phyloP scores from a whole-genome alignment of 2,797 vertebrate species.

The Leptoclinus maculatus region DNA sequence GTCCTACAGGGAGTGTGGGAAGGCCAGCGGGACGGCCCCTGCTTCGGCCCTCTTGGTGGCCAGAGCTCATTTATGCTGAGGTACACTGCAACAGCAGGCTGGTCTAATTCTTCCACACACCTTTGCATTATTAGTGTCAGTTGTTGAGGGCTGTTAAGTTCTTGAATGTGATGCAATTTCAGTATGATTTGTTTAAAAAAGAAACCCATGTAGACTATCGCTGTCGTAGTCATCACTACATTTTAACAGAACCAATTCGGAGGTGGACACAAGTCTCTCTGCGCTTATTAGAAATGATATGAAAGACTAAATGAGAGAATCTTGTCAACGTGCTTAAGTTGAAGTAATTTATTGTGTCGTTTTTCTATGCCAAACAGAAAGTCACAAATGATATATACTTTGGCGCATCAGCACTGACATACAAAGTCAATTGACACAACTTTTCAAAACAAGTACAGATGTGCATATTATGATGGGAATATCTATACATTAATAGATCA shows the following conservation, averaged over 20 bases:
- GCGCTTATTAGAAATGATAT: background rate
- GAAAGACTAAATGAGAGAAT: background rate
- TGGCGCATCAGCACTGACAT: background rate
- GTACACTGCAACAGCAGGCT: constrained; percentile 67
- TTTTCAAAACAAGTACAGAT: background rate
- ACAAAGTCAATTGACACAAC: constrained; percentile 6
- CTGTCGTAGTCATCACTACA: background rate
- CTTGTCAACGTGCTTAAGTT: background rate
- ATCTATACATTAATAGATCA: background rate
- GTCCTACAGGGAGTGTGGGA: constrained; percentile 84
- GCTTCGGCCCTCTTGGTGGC: constrained; percentile 71
- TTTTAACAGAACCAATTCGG: background rate
- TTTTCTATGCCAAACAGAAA: background rate
- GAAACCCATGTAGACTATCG: background rate
- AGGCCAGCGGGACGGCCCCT: constrained; percentile 76
- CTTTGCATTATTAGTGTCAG: constrained; percentile 33
- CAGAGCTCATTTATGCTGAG: constrained; percentile 61
- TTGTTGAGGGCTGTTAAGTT: background rate
- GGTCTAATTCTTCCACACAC: constrained; percentile 48
- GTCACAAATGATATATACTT: background rate
- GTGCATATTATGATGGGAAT: background rate
- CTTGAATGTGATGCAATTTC: constrained; percentile 12
- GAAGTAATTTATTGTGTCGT: background rate
- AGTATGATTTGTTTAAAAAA: constrained; percentile 15
- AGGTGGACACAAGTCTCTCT: background rate